These are phyloP conservation scores for Isaurus tuberculatus DNA, from an alignment of 92 coral and sea anemone species.

Conservation along the genomic window DNA sequence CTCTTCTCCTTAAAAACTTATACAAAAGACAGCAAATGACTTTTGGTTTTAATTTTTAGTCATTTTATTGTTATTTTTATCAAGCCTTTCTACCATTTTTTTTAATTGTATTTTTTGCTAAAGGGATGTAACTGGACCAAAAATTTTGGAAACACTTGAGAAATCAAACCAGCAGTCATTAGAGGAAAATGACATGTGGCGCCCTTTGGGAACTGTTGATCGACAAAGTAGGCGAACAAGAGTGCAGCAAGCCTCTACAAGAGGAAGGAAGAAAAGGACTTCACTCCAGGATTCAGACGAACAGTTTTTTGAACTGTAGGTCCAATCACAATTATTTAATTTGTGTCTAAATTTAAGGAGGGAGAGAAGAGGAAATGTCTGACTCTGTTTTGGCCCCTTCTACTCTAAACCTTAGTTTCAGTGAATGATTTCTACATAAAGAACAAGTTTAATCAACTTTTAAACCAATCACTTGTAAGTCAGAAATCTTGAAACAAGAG, in stretches of 20 bases:
- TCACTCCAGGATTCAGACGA: constrained; percentile 42
- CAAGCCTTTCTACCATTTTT: no score
- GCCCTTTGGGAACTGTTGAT: constrained; percentile 17
- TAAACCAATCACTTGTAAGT: no score
- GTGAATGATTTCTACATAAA: no score
- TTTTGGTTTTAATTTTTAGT: no score
- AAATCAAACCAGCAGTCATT: neutral
- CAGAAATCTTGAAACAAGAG: no score
- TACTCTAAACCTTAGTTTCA: no score
- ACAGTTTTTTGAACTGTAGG: constrained; percentile 26
- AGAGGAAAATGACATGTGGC: constrained; percentile 34
- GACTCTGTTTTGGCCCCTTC: no score
- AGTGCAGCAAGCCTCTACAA: neutral
- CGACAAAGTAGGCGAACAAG: constrained; percentile 15
- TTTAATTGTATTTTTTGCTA: neutral
- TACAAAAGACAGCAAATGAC: no score
- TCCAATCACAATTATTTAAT: neutral
- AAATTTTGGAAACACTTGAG: constrained; percentile 35
- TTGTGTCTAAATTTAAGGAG: neutral
- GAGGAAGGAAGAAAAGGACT: neutral
- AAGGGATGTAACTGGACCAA: constrained; percentile 37
- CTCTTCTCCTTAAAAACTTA: no score
- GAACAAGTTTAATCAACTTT: no score
- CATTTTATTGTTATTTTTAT: no score
- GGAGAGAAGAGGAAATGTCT: no score